phyloP scores from a whole-genome alignment of 2,113 vertebrate species.

The Dicrurus megarhynchus region DNA sequence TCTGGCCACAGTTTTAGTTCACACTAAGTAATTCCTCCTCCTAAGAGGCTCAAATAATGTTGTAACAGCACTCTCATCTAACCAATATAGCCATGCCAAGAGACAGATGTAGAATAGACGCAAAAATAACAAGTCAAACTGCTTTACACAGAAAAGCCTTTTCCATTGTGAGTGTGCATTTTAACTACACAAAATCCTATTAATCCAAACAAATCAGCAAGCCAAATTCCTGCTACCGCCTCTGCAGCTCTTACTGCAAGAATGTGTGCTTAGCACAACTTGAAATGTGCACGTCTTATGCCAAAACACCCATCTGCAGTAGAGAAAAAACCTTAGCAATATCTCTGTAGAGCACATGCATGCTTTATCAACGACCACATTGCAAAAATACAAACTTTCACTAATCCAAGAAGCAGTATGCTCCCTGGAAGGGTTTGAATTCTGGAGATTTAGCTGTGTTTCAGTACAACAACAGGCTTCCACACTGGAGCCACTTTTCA shows the following conservation, averaged over 20 bases:
- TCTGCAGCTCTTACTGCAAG: slow-evolving; percentile 31
- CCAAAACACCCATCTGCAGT: slow-evolving; percentile 33
- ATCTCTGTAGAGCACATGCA: background rate
- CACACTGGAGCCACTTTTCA: background rate
- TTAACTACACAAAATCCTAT: slow-evolving; percentile 16
- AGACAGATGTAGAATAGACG: background rate
- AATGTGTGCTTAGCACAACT: slow-evolving; percentile 15
- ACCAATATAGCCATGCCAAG: background rate
- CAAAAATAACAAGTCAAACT: slow-evolving; percentile 1
- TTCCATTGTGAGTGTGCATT: background rate
- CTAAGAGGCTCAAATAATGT: background rate
- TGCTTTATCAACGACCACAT: background rate
- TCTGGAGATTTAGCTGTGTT: background rate
- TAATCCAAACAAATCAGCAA: slow-evolving; percentile 48
- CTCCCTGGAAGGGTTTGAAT: background rate
- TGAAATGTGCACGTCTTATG: background rate
- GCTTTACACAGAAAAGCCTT: background rate
- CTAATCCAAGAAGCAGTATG: background rate
- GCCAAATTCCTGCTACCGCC: slow-evolving; percentile 43
- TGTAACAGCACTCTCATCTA: background rate
- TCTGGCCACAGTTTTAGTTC: background rate
- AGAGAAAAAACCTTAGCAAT: background rate
- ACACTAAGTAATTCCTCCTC: background rate
- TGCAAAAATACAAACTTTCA: background rate
- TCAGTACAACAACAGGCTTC: background rate